These are phyloP conservation scores for Limnephilus lunatus DNA, from an alignment of 2,888 invertebrate species.

Conservation along the genomic window DNA sequence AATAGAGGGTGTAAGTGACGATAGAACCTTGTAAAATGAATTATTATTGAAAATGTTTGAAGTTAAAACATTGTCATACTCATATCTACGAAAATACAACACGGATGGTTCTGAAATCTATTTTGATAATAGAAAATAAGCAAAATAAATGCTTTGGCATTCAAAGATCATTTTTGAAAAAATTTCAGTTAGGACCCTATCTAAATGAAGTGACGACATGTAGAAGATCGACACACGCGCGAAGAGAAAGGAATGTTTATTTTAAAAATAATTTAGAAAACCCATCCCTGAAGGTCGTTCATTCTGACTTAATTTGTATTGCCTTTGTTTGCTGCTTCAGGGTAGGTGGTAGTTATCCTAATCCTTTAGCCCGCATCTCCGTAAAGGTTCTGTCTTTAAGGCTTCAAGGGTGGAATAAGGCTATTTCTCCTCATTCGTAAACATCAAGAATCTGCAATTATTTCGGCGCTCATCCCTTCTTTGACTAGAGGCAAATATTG, in stretches of 20 bases:
- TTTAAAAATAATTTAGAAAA: neutral
- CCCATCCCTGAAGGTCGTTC: neutral
- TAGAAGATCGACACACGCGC: too few species aligned
- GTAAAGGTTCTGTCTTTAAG: neutral
- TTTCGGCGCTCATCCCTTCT: neutral
- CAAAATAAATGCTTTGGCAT: too few species aligned
- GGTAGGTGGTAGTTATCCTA: neutral
- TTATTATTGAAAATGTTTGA: too few species aligned
- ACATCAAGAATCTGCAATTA: neutral
- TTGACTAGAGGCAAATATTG: neutral
- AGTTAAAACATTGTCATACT: too few species aligned
- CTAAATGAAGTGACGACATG: too few species aligned
- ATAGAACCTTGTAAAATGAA: too few species aligned
- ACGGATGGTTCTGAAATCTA: too few species aligned
- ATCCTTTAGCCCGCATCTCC: neutral
- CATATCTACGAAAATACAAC: too few species aligned
- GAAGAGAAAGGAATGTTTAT: neutral
- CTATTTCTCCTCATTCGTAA: neutral
- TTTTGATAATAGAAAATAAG: too few species aligned
- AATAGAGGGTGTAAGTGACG: too few species aligned
- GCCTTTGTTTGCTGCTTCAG: neutral
- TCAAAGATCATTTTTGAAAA: too few species aligned
- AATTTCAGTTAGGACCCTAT: too few species aligned
- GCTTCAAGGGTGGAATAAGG: neutral
- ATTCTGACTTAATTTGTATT: neutral